These are phyloP conservation scores for Synergus laeviventris DNA, from an alignment of 2,888 invertebrate species.

Conservation along the genomic window DNA sequence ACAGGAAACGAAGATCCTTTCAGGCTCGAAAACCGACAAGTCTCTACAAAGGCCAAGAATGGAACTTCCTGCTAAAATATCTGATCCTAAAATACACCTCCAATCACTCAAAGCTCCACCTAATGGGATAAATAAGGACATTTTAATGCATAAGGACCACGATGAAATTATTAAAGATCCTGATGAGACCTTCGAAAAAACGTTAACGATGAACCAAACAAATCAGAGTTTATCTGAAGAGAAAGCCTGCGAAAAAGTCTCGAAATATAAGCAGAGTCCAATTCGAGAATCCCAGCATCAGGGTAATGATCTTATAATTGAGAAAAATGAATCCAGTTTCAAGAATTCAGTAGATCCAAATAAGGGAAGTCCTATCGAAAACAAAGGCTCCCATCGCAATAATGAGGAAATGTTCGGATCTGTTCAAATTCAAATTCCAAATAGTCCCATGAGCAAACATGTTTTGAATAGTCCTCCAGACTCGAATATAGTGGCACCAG, in stretches of 20 bases:
- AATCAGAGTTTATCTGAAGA: constrained; percentile 55
- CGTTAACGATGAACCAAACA: constrained; percentile 65
- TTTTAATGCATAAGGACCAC: constrained; percentile 61
- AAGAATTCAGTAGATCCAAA: constrained; percentile 21
- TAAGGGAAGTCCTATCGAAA: constrained; percentile 30
- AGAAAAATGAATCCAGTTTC: constrained; percentile 19
- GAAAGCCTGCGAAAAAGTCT: constrained; percentile 43
- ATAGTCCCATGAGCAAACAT: constrained; percentile 41
- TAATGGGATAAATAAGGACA: constrained; percentile 68
- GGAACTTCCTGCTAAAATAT: constrained; percentile 67
- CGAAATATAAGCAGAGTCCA: constrained; percentile 23
- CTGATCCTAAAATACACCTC: constrained; percentile 63
- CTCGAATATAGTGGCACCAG: constrained; percentile 46
- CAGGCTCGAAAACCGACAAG: constrained; percentile 58
- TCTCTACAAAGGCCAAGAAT: constrained; percentile 64
- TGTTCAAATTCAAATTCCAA: constrained; percentile 41
- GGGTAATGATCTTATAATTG: constrained; percentile 23
- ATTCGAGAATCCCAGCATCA: neutral
- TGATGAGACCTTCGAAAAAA: constrained; percentile 58
- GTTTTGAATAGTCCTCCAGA: constrained; percentile 55
- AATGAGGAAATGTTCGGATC: constrained; percentile 18
- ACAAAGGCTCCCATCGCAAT: neutral
- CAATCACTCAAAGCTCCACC: constrained; percentile 62
- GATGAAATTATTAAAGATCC: constrained; percentile 63
- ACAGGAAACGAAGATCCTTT: constrained; percentile 60